Percentiles rank a stretch among this genome's conserved stretches.
Conservation (phyloP, 2,113 vertebrate species). For the Narcine bancroftii region DNA sequence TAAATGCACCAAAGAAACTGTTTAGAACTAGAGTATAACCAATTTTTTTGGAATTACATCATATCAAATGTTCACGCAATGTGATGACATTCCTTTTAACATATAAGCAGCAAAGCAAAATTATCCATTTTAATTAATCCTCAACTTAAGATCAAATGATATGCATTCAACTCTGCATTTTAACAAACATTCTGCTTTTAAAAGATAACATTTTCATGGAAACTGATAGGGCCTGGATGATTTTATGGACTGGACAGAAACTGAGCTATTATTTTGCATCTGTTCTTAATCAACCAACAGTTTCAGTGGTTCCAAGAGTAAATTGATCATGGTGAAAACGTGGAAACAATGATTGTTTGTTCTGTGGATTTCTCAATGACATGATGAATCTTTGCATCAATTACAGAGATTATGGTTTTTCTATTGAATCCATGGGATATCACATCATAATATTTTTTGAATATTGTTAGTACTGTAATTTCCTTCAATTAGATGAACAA, state of each 20-base stretch:
- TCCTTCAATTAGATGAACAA: not conserved
- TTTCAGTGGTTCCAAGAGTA: not conserved
- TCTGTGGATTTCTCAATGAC: too few species aligned
- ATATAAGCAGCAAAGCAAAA: not conserved
- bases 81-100: not conserved
- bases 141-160: not conserved
- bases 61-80: not conserved
- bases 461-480: not conserved
- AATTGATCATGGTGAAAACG: not conserved
- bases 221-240: not conserved
- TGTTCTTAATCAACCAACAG: not conserved
- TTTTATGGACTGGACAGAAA: not conserved
- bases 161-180: not conserved
- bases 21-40: not conserved
- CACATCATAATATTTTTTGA: not conserved
- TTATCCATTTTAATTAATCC: not conserved
- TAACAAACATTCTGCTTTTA: not conserved
- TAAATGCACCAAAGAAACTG: not conserved
- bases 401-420: not conserved
- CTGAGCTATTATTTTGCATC: not conserved
- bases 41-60: not conserved
- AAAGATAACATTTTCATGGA: conserved; percentile 14
- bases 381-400: not conserved
- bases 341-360: not conserved
- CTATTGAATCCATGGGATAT: not conserved